These are phyloP conservation scores for Drosophila formosana DNA, from an alignment of 2,888 invertebrate genomes.

Conservation along the genomic window DNA sequence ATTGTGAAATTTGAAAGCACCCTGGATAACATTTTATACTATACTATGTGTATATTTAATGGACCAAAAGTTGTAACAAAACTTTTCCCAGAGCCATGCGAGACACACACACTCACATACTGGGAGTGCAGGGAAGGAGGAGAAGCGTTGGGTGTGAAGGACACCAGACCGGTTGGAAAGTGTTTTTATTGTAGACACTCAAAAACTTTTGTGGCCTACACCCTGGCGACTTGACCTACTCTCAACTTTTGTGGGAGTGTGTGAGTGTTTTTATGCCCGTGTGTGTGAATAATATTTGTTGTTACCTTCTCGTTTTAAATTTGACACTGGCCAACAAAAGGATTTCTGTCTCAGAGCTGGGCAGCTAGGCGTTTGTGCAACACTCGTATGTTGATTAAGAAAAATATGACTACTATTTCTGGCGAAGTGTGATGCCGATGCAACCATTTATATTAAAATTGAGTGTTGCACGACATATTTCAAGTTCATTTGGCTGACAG, in stretches of 20 bases:
- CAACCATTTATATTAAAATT: neutral
- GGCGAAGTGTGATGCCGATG: neutral
- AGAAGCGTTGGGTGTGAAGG: conserved; percentile 37
- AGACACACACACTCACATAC: neutral
- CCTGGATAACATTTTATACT: conserved; percentile 40
- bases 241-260: conserved; percentile 24
- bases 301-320: conserved; percentile 18
- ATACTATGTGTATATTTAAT: conserved; percentile 64
- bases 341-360: conserved; percentile 2
- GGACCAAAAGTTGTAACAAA: conserved; percentile 71
- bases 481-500: neutral
- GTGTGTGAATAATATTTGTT: conserved; percentile 11
- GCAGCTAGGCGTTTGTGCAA: conserved; percentile 34
- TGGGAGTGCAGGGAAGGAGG: neutral
- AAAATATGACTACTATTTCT: neutral
- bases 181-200: conserved; percentile 52
- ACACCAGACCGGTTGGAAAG: conserved; percentile 41
- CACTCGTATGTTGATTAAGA: conserved; percentile 5
- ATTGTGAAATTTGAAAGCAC: conserved; percentile 52
- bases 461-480: neutral
- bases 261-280: neutral
- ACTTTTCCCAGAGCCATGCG: conserved; percentile 50
- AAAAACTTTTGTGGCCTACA: conserved; percentile 63
- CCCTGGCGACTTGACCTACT: conserved; percentile 71
- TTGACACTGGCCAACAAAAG: conserved; percentile 13